Base-by-base conservation (phyloP, 2,113 vertebrate species). In the Hemibagrus wyckioides region DNA sequence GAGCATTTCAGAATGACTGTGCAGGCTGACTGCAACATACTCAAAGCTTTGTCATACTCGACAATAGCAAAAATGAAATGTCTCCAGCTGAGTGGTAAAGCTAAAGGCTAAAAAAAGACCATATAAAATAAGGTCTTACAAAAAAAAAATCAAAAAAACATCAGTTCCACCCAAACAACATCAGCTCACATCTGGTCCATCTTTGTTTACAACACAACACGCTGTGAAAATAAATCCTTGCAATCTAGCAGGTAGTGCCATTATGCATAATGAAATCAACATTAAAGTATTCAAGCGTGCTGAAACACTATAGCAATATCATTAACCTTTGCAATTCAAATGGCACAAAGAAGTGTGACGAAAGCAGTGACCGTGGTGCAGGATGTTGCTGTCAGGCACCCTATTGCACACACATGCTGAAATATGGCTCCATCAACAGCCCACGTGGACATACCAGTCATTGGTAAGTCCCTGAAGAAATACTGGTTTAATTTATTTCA, bases 271-370 rank as follows among this genome's bases (percentile, higher is more conserved):
- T 94, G 92, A 94, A 92, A 93, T 95, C 92, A 94, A 90, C 93
- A 94, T 94, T 94, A 93, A 94, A 93, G 93, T 90, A 85, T 93
- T 96, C 90, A 63, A 94, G 93, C 81, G 92, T 89, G 92, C 94
- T 84, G 92, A 94, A 90, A 94, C 88, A 93, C 94, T 93, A 94
- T 95, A 97, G 97, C 97, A 98, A 98, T 95, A 96, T 96, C 97
- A 99, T 98, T 99, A 99, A 99, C 98, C 98, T 99, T 97, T 97
- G 97, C 96, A 96, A 98, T 97, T 97, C 95, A 96, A 95, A 95
- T 97, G 94, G 95, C 92, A 94, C 93, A 94, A 93, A 92, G 92
- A 94, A 95, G 92, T 94, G 94, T 97, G 95, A 96, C 94, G 93
- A 96, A 97, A 92, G 96, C 95, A 95, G 93, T 97, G 98, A 99